Conservation (phyloP, 2,797 vertebrate species). For the Scomberomorus guttatus region DNA sequence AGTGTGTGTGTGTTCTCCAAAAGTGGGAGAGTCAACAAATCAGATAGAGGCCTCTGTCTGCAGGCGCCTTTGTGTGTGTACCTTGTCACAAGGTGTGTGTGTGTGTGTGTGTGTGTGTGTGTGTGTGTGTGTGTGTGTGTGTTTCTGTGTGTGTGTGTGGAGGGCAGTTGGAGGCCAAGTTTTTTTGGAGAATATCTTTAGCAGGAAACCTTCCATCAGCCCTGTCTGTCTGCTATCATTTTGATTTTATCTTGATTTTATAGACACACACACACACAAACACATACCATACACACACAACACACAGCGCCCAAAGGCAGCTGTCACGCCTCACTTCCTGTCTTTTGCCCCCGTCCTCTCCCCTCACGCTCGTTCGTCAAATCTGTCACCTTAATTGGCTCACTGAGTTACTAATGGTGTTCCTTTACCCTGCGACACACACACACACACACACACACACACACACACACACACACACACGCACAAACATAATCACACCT, state of each 20-base stretch:
- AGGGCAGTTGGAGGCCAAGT: slow-evolving; percentile 70
- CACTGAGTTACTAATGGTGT: slow-evolving; percentile 72
- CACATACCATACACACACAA: slow-evolving; percentile 44
- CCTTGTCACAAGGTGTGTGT: slow-evolving; percentile 45
- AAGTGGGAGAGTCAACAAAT: slow-evolving; percentile 74
- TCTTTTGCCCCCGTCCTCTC: slow-evolving; percentile 60
- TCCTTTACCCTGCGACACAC: slow-evolving; percentile 45
- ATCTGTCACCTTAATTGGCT: slow-evolving; percentile 84
- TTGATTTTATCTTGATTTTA: slow-evolving; percentile 82
- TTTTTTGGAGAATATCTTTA: slow-evolving; percentile 67
- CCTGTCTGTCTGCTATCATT: slow-evolving; percentile 72
- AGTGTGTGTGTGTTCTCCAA: slow-evolving; percentile 40
- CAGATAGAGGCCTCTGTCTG: slow-evolving; percentile 74
- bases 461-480: slow-evolving; percentile 29
- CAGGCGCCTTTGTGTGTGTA: slow-evolving; percentile 61
- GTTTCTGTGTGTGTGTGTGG: slow-evolving; percentile 32
- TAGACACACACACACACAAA: slow-evolving; percentile 32
- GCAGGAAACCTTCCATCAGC: slow-evolving; percentile 84
- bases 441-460: slow-evolving; percentile 27
- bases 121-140: slow-evolving; percentile 47
- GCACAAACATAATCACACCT: slow-evolving; percentile 19
- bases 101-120: slow-evolving; percentile 60
- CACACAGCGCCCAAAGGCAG: slow-evolving; percentile 74
- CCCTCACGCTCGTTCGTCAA: slow-evolving; percentile 77
- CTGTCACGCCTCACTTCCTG: slow-evolving; percentile 85